Percentiles rank a stretch among this genome's conserved stretches.
These are phyloP conservation scores for Poecile atricapillus DNA, from an alignment of 2,113 vertebrate species.

Conservation along the genomic window DNA sequence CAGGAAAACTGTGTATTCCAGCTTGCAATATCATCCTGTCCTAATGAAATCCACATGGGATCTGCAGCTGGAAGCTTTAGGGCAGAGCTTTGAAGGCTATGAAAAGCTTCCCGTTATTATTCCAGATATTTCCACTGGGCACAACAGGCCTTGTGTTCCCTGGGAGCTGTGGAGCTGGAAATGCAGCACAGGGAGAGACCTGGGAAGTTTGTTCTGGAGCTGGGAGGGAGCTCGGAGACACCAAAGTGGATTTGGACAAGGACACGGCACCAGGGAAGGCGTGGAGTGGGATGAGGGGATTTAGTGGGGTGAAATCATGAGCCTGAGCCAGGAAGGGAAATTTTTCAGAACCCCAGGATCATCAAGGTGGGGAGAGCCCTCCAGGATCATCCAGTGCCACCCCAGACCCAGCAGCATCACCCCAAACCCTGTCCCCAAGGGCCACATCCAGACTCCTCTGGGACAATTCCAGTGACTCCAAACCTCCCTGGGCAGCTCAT, in stretches of 20 bases:
- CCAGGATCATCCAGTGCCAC: rapidly evolving
- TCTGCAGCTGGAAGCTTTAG: constrained; percentile 13
- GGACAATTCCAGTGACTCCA: no score
- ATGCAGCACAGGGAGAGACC: neutral
- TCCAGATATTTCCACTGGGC: constrained; percentile 28
- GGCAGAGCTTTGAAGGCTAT: constrained; percentile 47
- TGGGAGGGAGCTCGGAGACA: neutral
- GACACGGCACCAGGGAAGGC: neutral
- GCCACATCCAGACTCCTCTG: neutral
- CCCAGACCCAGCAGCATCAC: neutral
- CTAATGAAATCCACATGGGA: constrained; percentile 17
- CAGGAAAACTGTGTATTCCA: neutral
- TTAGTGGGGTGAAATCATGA: neutral
- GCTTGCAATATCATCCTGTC: neutral
- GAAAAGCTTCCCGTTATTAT: constrained; percentile 42
- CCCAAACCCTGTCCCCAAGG: neutral
- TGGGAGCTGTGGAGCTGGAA: neutral
- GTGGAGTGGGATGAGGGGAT: neutral
- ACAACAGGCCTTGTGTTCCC: neutral
- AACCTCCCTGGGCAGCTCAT: no score
- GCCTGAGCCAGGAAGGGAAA: neutral
- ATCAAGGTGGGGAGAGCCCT: neutral
- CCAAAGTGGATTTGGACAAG: neutral
- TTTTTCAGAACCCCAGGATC: neutral
- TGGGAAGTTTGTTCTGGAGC: neutral